These are phyloP conservation scores for Pipistrellus pipistrellus DNA, from an alignment of 2,797 vertebrate genomes.

Conservation along the genomic window DNA sequence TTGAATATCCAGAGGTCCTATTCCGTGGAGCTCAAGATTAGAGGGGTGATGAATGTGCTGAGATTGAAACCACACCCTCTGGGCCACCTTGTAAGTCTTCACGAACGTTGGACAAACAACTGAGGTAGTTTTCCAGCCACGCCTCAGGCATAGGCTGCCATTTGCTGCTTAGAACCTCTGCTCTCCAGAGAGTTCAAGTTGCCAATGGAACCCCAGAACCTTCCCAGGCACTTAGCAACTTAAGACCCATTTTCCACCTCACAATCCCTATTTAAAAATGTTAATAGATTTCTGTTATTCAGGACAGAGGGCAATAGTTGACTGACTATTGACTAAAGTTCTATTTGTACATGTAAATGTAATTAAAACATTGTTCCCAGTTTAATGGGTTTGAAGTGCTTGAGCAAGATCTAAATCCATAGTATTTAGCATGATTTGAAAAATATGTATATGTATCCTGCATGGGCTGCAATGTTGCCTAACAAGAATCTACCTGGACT, in stretches of 20 bases:
- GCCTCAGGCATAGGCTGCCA: accelerated
- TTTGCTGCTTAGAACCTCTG: neutral
- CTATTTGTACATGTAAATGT: neutral
- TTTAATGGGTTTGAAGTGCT: neutral
- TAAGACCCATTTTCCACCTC: neutral
- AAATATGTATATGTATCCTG: neutral
- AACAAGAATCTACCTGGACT: neutral
- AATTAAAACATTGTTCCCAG: neutral
- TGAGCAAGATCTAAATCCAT: neutral
- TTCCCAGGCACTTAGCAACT: neutral
- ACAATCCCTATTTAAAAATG: neutral
- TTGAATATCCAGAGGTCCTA: neutral
- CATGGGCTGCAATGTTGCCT: neutral
- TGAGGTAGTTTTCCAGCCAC: neutral
- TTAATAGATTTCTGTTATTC: neutral
- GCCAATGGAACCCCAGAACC: neutral
- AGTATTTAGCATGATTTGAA: neutral
- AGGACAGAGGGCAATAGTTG: neutral
- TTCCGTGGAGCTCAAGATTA: too few species aligned
- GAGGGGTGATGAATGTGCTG: neutral
- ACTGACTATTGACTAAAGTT: neutral
- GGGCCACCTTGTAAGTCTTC: neutral
- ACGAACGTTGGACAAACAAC: neutral
- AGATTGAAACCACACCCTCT: too few species aligned
- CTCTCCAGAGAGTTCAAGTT: neutral